Base-by-base conservation (phyloP, 2,888 invertebrate genomes). In the Caenorhabditis zanzibari region DNA sequence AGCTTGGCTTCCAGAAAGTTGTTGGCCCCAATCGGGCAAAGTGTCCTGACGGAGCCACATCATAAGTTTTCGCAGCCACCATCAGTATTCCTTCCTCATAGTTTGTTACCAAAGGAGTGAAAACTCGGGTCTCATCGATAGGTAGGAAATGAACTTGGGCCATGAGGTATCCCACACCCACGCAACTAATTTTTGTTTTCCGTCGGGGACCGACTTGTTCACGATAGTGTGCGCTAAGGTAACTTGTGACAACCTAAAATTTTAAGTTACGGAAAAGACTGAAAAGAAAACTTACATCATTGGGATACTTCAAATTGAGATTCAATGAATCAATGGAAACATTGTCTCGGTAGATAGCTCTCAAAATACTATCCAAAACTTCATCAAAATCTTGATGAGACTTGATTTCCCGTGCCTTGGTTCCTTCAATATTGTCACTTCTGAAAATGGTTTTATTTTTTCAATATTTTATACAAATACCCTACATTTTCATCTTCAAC, bases 21-120 rank as follows among this genome's bases (percentile, higher is more conserved):
- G 52, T 73, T 44, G 44, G 19, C 19, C 44, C 44, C 22, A 71
- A 28, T 14, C 19, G n/a, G 2, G 59, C 72, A 7, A 35, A 49
- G 58, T 59, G 72, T 14, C 58, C 59, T 0, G 24, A 59, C 5
- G 59, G 59, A 24, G 44, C 24, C 3, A 72, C 19, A 61, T 72
- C 47, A n/a, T 49, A 72, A 7, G 22, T 61, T 32, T 72, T 72
- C 10, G 49, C 44, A 24, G 74, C 63, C 26, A 74, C 24, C 74
- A 74, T 52, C 28, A 63, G 38, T 16, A 52, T n/a, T 38, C 63
- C 74, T 7, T 41, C 38, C 22, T 63, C 38, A 24, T 38, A 38
- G 2, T 54, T 41, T 1, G 52, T 54, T n/a, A 49, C 22, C 54
- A 52, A 56, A 12, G 54, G 41, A 24, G n/a, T 63, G 10, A 64